phyloP scores from a whole-genome alignment of 2,888 invertebrate genomes.

The Incurvaria masculella region DNA sequence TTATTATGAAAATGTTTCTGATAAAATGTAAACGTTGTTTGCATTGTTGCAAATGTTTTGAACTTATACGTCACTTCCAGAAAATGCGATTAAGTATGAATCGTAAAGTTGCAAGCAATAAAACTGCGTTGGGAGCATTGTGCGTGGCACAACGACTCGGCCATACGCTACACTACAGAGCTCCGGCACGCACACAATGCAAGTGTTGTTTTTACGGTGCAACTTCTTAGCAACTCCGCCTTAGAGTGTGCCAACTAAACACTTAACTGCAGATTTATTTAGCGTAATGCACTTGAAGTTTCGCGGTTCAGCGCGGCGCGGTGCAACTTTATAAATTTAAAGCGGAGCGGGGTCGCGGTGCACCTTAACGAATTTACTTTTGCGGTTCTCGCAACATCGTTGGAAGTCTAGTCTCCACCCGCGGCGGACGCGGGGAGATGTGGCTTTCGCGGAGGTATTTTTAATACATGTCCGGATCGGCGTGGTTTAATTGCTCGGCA shows the following conservation, averaged over 20 bases:
- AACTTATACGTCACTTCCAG: no score
- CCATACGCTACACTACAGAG: not conserved
- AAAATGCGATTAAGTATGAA: no score
- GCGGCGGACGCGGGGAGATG: not conserved
- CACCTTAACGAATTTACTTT: not conserved
- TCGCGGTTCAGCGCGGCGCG: conserved; percentile 13
- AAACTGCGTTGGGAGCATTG: no score
- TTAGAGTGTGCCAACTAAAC: conserved; percentile 49
- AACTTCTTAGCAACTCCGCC: conserved; percentile 18
- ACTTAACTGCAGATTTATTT: conserved; percentile 50
- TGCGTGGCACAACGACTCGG: no score
- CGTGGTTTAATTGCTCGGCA: no score
- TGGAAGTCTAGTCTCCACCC: not conserved
- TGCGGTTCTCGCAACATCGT: not conserved
- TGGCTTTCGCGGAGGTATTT: not conserved
- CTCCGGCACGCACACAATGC: no score
- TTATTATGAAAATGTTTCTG: no score
- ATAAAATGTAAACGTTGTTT: no score
- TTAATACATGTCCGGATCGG: not conserved
- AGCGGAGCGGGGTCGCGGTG: not conserved
- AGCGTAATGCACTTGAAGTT: conserved; percentile 48
- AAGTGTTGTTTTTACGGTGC: not conserved
- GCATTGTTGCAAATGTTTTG: no score
- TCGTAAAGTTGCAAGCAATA: no score
- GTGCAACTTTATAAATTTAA: not conserved